Percentiles rank a stretch among this genome's conserved stretches.
phyloP scores from a whole-genome alignment of 2,888 invertebrate species.

The Hybos culiciformis region DNA sequence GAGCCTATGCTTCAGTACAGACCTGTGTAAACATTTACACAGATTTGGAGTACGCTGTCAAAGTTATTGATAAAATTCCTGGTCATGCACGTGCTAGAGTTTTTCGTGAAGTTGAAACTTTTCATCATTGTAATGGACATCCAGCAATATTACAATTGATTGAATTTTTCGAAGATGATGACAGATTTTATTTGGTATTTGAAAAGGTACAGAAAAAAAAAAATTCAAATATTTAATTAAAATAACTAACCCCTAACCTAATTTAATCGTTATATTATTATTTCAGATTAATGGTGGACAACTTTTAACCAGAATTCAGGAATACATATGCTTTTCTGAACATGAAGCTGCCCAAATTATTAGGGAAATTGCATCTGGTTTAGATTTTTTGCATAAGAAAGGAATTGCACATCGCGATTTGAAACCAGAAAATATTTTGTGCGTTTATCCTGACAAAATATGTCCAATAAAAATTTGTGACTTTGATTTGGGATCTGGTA shows the following conservation, averaged over 20 bases:
- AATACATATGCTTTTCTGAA: constrained; percentile 86
- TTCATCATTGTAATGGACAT: constrained; percentile 96
- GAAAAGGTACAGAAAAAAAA: constrained; percentile 55
- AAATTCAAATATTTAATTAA: neutral
- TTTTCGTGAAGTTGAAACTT: constrained; percentile 97
- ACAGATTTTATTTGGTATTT: constrained; percentile 94
- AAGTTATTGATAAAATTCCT: constrained; percentile 91
- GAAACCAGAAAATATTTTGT: constrained; percentile 97
- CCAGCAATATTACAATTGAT: constrained; percentile 94
- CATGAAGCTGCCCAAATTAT: constrained; percentile 91
- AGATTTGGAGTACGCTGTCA: constrained; percentile 90
- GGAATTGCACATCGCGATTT: constrained; percentile 88
- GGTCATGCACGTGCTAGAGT: constrained; percentile 86
- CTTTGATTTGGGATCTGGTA: constrained; percentile 93
- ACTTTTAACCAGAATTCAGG: constrained; percentile 83
- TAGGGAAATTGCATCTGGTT: constrained; percentile 83
- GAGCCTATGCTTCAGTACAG: constrained; percentile 91
- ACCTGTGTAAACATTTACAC: constrained; percentile 86
- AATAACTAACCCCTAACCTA: neutral
- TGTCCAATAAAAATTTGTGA: constrained; percentile 97
- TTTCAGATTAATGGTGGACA: constrained; percentile 78
- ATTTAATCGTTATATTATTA: constrained; percentile 12
- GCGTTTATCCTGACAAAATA: constrained; percentile 74
- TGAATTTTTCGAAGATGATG: constrained; percentile 94
- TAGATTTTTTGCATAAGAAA: constrained; percentile 91